Evolutionary conservation across 2,113 vertebrate species (phyloP), one percentile per base, ranked within the genome.

Genomic region (Odocoileus hemionus): DNA sequence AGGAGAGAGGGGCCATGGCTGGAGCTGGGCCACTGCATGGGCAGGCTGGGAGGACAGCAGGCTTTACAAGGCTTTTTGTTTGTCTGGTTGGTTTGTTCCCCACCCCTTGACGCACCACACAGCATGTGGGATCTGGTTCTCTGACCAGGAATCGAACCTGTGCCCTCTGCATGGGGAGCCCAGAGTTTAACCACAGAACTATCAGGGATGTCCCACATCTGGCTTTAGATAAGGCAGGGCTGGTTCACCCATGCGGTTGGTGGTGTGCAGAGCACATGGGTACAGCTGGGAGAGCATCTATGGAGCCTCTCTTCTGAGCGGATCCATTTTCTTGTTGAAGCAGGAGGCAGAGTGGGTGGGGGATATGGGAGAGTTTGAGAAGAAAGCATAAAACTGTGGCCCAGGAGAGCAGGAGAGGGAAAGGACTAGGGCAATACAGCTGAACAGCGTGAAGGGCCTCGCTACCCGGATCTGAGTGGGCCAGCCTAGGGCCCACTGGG

Each of bases 1-100:
- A 58, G 70, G 86, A 30, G 23, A 33, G 54, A 17, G 15, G 80
- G 8, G 79, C 1, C n/a, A 0, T 39, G 28, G 28, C 52, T 47
- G 17, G 58, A 17, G 12, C 79, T 7, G 0, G 0, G 54, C 89
- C 67, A 1, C 33, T 8, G 2, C 0, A 1, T 1, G 23, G 19
- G 25, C 43, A 36, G 79, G 50, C 13, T 6, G 26, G 16, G 45
- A 33, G 60, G 60, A 43, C 61, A 19, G 30, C 67, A 74, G n/a
- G n/a, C 67, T 39, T 39, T 74, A 39, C 67, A 74, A 39, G 67
- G 19, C 67, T 39, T 74, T 74, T 39, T 74, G n/a, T 39, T 23
- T 57, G 4, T 5, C 3, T 67, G 19, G n/a, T 36, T 36, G n/a
- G 10, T 74, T 74, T 74, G n/a, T 36, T 39, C n/a, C 19, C 67